Conservation (phyloP, 2,797 vertebrate species). For the Peromyscus eremicus region DNA sequence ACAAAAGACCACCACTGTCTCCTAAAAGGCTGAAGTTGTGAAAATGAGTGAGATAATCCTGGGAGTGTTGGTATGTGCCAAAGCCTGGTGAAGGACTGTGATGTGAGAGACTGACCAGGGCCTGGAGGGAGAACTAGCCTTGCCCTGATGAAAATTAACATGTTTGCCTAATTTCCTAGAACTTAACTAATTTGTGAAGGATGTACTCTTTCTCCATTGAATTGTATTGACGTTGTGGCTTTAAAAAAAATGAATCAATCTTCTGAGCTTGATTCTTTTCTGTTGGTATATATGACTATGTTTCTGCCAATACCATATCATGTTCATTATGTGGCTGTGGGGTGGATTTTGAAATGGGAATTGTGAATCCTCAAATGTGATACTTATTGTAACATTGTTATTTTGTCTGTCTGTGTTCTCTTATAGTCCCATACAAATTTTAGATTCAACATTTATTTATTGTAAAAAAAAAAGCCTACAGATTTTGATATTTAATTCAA, state of each 20-base stretch:
- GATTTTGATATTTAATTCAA: background rate
- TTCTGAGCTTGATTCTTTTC: background rate
- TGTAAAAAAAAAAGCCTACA: background rate
- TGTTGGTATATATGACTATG: background rate
- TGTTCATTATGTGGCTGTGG: background rate
- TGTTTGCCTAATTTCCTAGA: background rate
- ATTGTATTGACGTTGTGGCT: background rate
- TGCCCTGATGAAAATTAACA: background rate
- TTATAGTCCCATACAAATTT: background rate
- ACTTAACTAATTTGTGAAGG: background rate
- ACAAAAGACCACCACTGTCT: background rate
- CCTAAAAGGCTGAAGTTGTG: background rate
- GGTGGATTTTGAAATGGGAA: background rate
- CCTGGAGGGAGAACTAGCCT: background rate
- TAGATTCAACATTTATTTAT: background rate
- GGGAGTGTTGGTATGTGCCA: too few relatives aligned
- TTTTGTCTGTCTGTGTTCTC: background rate
- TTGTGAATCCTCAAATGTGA: background rate
- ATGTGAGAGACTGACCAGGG: background rate
- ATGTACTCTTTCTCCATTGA: background rate
- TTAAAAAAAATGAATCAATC: background rate
- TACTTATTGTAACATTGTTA: background rate
- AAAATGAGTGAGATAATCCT: background rate
- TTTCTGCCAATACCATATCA: background rate
- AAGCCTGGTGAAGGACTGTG: background rate